phyloP scores from a whole-genome alignment of 2,113 vertebrate genomes.

The Corapipo altera region DNA sequence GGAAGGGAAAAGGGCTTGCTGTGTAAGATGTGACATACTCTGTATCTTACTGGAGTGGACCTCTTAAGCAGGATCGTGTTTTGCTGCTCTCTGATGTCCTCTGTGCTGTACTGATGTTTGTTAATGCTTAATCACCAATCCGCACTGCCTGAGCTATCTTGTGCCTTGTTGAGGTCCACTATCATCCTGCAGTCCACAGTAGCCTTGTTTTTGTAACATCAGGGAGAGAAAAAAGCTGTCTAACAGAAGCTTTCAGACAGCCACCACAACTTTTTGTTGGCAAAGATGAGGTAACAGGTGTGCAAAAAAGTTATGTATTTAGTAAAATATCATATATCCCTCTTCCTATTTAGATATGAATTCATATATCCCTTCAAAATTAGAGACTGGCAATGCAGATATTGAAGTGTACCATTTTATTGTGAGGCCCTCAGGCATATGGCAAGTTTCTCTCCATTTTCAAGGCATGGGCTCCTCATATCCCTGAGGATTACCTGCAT shows the following conservation, averaged over 20 bases:
- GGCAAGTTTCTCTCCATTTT: not conserved
- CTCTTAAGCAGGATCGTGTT: not conserved
- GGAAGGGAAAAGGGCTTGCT: not conserved
- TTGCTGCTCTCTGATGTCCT: not conserved
- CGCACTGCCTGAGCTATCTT: not conserved
- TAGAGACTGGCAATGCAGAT: not conserved
- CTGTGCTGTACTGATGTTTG: not conserved
- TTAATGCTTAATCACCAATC: not conserved
- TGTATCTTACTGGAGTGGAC: not conserved
- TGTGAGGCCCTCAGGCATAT: not conserved
- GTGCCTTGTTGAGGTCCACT: not conserved
- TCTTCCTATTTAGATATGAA: not conserved
- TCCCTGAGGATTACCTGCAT: accelerated
- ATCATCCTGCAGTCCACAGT: not conserved
- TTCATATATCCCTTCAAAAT: not conserved
- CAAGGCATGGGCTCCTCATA: not conserved
- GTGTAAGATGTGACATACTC: not conserved
- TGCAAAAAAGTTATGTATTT: not conserved
- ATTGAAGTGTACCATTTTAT: not conserved
- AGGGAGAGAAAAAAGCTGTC: not conserved
- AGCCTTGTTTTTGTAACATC: not conserved
- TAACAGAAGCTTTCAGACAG: not conserved
- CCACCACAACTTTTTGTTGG: not conserved
- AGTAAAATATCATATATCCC: not conserved
- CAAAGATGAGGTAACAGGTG: not conserved